These are phyloP conservation scores for Ditula angustiorana DNA, from an alignment of 2,888 invertebrate genomes.

Conservation along the genomic window DNA sequence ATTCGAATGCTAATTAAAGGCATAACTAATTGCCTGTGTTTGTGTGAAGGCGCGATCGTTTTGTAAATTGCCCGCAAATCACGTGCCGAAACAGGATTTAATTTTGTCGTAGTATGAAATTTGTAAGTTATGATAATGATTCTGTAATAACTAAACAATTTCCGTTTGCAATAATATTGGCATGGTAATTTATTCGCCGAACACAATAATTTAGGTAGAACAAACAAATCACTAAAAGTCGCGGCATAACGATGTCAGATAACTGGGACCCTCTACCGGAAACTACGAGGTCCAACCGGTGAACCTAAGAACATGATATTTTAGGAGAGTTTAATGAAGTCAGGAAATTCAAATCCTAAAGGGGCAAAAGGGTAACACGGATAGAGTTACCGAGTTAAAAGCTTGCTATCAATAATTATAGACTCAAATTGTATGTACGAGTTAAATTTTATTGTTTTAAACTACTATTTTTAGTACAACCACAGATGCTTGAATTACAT, in stretches of 20 bases:
- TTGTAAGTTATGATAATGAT: slow-evolving; percentile 31
- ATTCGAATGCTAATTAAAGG: slow-evolving; percentile 81
- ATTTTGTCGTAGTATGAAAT: slow-evolving; percentile 50
- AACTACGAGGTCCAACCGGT: slow-evolving; percentile 8
- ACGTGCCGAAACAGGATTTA: slow-evolving; percentile 53
- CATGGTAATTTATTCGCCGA: not conserved
- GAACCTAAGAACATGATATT: slow-evolving; percentile 32
- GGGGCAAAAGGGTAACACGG: slow-evolving; percentile 21
- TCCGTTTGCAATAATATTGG: slow-evolving; percentile 2
- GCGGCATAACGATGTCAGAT: not conserved
- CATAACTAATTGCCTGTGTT: slow-evolving; percentile 80
- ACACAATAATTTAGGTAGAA: slow-evolving; percentile 10
- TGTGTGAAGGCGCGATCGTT: slow-evolving; percentile 66
- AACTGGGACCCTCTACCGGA: not conserved
- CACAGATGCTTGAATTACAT: slow-evolving; percentile 20
- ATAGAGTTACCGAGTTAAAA: slow-evolving; percentile 19
- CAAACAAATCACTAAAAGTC: not conserved
- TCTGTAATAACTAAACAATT: slow-evolving; percentile 11
- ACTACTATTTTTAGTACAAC: slow-evolving; percentile 2
- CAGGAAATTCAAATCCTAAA: slow-evolving; percentile 26
- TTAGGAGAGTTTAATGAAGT: slow-evolving; percentile 30
- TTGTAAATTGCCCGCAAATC: slow-evolving; percentile 57
- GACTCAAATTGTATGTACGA: not conserved
- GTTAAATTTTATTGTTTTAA: not conserved
- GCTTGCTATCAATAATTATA: slow-evolving; percentile 25